Evolutionary conservation across 2,113 vertebrate species (phyloP).

Genomic region (Isichthys henryi): DNA sequence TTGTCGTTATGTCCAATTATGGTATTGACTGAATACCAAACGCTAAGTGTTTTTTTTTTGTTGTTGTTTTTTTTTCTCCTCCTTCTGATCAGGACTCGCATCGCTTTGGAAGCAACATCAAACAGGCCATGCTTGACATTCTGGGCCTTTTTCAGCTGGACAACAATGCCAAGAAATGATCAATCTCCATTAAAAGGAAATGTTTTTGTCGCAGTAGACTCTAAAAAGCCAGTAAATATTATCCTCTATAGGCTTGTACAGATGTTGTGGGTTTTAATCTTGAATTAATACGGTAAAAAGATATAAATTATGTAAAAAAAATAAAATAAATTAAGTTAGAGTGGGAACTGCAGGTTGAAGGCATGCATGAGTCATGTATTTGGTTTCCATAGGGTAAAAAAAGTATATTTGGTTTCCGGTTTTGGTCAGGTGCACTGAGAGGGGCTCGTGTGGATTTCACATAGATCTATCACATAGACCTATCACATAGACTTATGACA

Average conservation of each 20-base stretch:
- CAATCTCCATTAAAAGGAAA: background rate
- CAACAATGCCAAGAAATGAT: constrained; percentile 64
- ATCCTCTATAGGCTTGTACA: constrained; percentile 35
- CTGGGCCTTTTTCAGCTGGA: constrained; percentile 66
- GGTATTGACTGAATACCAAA: background rate
- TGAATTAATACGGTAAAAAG: constrained; percentile 37
- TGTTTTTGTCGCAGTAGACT: constrained; percentile 18
- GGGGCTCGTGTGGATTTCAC: background rate
- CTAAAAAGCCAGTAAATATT: constrained; percentile 13
- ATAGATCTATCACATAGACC: constrained; percentile 15
- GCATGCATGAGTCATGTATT: background rate
- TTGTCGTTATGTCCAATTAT: background rate
- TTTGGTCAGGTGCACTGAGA: constrained; percentile 14
- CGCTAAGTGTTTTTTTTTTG: background rate
- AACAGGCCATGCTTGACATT: constrained; percentile 77
- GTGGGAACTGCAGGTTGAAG: background rate
- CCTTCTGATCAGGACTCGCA: constrained; percentile 76
- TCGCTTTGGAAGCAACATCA: constrained; percentile 77
- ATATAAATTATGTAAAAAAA: constrained; percentile 22
- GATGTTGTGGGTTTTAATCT: constrained; percentile 34
- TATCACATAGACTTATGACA: background rate
- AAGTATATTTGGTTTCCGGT: constrained; percentile 18
- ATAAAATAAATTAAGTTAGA: background rate
- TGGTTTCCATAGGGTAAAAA: background rate
- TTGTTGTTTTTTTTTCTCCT: background rate